Evolutionary conservation across 1,140 invertebrate species (phyloP).

Genomic region (Diuraphis noxia): DNA sequence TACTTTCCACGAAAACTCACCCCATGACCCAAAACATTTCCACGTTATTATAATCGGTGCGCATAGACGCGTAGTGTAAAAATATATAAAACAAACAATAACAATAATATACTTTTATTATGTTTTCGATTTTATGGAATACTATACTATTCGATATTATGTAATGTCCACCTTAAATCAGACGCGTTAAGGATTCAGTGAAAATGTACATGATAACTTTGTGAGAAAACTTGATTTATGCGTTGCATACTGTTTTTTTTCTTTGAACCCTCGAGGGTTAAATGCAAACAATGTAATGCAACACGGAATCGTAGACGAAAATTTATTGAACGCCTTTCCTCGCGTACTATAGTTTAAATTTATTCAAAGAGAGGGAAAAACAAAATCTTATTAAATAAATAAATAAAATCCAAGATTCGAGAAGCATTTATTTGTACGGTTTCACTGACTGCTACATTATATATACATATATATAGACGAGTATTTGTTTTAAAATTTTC

Average conservation of each 20-base stretch:
- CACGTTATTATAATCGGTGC: neutral
- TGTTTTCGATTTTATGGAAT: neutral
- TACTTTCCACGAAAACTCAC: neutral
- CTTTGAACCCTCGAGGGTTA: neutral
- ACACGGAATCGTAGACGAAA: neutral
- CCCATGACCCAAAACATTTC: neutral
- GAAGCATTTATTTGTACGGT: neutral
- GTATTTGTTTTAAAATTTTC: neutral
- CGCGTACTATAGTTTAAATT: neutral
- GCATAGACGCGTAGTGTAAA: neutral
- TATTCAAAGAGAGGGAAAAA: neutral
- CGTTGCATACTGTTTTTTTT: neutral
- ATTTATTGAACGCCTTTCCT: conserved; percentile 7
- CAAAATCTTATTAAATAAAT: neutral
- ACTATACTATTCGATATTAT: neutral
- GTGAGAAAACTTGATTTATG: neutral
- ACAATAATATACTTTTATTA: neutral
- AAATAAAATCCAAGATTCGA: neutral
- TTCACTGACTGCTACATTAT: neutral
- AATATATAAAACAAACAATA: neutral
- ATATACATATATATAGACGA: neutral
- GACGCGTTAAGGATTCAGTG: neutral
- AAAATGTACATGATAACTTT: neutral
- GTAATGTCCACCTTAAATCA: neutral
- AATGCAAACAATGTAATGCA: neutral